A percentile compares a stretch with the other conserved stretches of the same genome.
phyloP scores from a whole-genome alignment of 2,888 invertebrate species.

The Hyles lineata region DNA sequence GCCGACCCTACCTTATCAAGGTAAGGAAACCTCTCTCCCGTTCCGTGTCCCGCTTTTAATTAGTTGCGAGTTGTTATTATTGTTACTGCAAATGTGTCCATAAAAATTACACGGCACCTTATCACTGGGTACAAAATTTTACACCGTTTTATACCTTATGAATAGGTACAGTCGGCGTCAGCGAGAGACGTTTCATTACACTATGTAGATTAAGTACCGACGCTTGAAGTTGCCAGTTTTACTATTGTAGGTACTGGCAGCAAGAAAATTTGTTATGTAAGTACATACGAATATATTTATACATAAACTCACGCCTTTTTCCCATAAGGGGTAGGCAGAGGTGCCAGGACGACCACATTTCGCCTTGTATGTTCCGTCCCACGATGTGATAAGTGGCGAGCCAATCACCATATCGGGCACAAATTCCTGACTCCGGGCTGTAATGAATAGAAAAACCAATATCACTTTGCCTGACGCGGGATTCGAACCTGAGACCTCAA shows the following conservation, averaged over 20 bases:
- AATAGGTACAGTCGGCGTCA: slow-evolving; percentile 19
- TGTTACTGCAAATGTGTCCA: slow-evolving; percentile 71
- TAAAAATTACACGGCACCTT: slow-evolving; percentile 73
- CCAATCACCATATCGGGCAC: no score
- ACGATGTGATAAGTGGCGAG: no score
- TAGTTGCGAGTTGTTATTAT: slow-evolving; percentile 81
- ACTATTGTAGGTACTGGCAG: slow-evolving; percentile 1
- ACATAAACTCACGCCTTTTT: no score
- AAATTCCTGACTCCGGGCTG: no score
- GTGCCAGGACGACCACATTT: no score
- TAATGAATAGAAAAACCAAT: no score
- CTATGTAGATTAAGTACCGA: slow-evolving; percentile 18
- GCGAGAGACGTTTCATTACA: slow-evolving; percentile 11
- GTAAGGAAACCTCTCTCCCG: slow-evolving; percentile 65
- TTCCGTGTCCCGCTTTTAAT: slow-evolving; percentile 76
- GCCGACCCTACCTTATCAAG: slow-evolving; percentile 65
- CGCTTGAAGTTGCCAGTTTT: slow-evolving; percentile 1
- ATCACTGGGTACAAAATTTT: slow-evolving; percentile 61
- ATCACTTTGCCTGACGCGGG: no score
- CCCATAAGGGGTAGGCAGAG: no score
- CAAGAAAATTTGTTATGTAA: background rate
- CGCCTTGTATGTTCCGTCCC: no score
- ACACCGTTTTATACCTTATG: slow-evolving; percentile 43
- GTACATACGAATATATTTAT: no score
- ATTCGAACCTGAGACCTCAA: no score